Evolutionary conservation across 2,888 invertebrate species (phyloP), one percentile per base, ranked within the genome.

Genomic region (Trisateles emortualis): DNA sequence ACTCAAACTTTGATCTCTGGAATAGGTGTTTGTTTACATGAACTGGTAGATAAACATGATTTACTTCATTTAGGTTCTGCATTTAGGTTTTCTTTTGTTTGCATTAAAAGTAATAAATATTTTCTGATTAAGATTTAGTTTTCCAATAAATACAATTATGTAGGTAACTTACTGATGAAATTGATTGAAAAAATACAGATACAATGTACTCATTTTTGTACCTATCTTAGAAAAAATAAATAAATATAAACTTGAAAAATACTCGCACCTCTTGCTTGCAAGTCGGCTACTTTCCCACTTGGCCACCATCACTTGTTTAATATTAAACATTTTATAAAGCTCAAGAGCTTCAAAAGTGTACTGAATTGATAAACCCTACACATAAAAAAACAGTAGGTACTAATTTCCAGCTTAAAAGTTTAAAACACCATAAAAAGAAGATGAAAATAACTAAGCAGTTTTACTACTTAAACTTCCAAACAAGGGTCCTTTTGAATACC

Each of bases 21-120:
- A 68, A 64, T 70, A 68, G 72, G 57, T 63, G 54, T 59, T 67
- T 58, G 56, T 57, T 68, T 64, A 48, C 64, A 68, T 56, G 55
- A 8, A 32, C n/a, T 19, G 19, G 2, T 19, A 3, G 19, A 5
- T 19, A 44, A 19, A 1, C 13, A 35, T 35, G 19, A 39, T 14
- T 9, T 33, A n/a, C 38, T 22, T 48, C 9, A 14, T 32, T n/a
- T 8, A 4, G 48, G 43, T 48, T 53, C 29, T 48, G 43, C 33
- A 47, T 26, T 26, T 36, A 0, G 10, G 24, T 38, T 14, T 13
- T n/a, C 1, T 29, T 29, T 29, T n/a, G n/a, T n/a, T n/a, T n/a
- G n/a, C n/a, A n/a, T n/a, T n/a, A n/a, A n/a, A n/a, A n/a, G n/a
- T n/a, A n/a, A n/a, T n/a, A n/a, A n/a, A n/a, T n/a, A n/a, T n/a